Percentiles rank a stretch among this genome's conserved stretches.
These are phyloP conservation scores for Lampris megalopsis DNA, from an alignment of 2,113 vertebrate genomes.

Conservation along the genomic window DNA sequence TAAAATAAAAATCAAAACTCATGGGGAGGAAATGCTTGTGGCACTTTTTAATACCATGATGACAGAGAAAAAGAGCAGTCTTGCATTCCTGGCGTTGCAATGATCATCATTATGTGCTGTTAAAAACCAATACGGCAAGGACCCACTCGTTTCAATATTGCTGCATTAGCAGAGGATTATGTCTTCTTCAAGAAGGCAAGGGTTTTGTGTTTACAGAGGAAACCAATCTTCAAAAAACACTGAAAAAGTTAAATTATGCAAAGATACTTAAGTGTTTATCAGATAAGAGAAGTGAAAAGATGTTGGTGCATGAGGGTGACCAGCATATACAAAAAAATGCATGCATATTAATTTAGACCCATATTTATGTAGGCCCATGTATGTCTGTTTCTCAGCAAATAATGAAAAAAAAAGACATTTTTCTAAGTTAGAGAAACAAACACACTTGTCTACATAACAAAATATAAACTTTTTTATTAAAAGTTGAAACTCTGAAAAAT, in stretches of 20 bases:
- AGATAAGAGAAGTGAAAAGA: not conserved
- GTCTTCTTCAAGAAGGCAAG: constrained; percentile 10
- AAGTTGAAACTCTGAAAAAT: too few species aligned
- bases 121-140: constrained; percentile 40
- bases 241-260: not conserved
- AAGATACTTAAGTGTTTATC: constrained; percentile 9
- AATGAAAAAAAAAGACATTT: too few species aligned
- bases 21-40: constrained; percentile 37
- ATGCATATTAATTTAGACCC: not conserved
- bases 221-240: constrained; percentile 11
- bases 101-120: constrained; percentile 32
- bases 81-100: constrained; percentile 37
- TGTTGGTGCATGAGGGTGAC: not conserved
- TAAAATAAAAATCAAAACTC: constrained; percentile 46
- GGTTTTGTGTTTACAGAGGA: constrained; percentile 18
- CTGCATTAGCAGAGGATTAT: not conserved
- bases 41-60: constrained; percentile 39
- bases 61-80: constrained; percentile 34
- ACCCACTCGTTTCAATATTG: constrained; percentile 22
- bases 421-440: too few species aligned
- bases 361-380: too few species aligned
- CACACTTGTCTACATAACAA: too few species aligned
- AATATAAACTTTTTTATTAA: too few species aligned
- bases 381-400: too few species aligned
- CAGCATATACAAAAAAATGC: not conserved